Evolutionary conservation across 2,113 vertebrate species (phyloP).

Genomic region (Nycticorax nycticorax): DNA sequence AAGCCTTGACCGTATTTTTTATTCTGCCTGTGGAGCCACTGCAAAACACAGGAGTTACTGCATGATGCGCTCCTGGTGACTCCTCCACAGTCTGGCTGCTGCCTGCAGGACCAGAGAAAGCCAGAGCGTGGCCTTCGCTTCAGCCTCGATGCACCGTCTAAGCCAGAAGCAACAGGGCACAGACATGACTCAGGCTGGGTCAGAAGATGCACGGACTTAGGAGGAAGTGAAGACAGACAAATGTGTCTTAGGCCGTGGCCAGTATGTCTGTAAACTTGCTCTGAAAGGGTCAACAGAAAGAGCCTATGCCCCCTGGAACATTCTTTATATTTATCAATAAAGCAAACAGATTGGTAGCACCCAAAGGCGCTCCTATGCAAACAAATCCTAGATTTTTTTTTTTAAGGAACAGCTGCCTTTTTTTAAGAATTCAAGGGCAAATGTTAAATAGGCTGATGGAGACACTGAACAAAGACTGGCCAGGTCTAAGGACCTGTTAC

Average conservation of each 20-base stretch:
- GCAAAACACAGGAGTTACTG: neutral
- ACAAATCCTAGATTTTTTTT: neutral
- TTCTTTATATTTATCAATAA: neutral
- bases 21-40: neutral
- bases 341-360: neutral
- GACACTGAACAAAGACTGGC: neutral
- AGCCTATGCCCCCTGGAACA: neutral
- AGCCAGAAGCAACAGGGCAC: neutral
- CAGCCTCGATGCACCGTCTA: fast-evolving
- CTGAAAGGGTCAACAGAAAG: neutral
- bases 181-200: neutral
- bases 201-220: neutral
- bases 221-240: neutral
- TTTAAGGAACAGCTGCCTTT: neutral
- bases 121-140: neutral
- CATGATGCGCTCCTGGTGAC: neutral
- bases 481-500: neutral
- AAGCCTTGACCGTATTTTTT: neutral
- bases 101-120: neutral
- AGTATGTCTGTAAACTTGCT: neutral
- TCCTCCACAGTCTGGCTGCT: neutral
- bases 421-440: neutral
- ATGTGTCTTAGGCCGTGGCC: neutral
- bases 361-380: neutral
- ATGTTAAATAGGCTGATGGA: neutral